Evolutionary conservation across 2,113 vertebrate genomes (phyloP), one percentile per base, ranked within the genome.

Genomic region (Gallinago jamesoni): DNA sequence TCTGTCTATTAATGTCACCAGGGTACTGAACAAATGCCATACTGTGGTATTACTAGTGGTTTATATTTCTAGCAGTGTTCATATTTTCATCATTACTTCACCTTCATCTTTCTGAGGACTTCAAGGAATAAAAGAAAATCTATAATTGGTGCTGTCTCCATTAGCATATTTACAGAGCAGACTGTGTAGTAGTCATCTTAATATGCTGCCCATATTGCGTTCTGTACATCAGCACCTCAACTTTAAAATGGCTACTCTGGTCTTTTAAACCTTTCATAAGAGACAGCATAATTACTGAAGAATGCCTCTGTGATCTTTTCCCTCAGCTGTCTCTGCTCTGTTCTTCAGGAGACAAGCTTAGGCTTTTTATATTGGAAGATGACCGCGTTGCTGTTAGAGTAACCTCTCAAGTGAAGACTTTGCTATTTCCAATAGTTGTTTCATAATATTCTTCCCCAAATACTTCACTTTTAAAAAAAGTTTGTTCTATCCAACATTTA

Each of bases 151-250:
- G 23, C 62, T 64, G 33, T 64, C 33, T 56, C 9, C 11, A 72
- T 94, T 85, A 93, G 84, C 78, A 82, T 87, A 91, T 93, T 95
- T 87, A 59, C 43, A 68, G 74, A 87, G 23, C 9, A 68, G 31
- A 52, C 18, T 75, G 15, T 62, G 43, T 70, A 62, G 52, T 33
- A 9, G 2, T 81, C 39, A n/a, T 70, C 70, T 87, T 84, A 87
- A 78, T 82, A 52, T 72, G 81, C 62, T 87, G 43, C 13, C 69
- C 25, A 43, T 75, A 82, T 20, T 64, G 12, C 3, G 6, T 75
- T 83, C 31, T 15, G 28, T 62, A 45, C 25, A 41, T 66, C 31
- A 76, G n/a, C 0, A 1, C 45, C 62, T 84, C 60, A 52, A 52
- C 56, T 64, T 75, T 39, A 33, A 94, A 96, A 90, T 83, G 3